A percentile compares a stretch with the other conserved stretches of the same genome.
Evolutionary conservation across 2,113 vertebrate species (phyloP).

Genomic region (Sprattus sprattus): DNA sequence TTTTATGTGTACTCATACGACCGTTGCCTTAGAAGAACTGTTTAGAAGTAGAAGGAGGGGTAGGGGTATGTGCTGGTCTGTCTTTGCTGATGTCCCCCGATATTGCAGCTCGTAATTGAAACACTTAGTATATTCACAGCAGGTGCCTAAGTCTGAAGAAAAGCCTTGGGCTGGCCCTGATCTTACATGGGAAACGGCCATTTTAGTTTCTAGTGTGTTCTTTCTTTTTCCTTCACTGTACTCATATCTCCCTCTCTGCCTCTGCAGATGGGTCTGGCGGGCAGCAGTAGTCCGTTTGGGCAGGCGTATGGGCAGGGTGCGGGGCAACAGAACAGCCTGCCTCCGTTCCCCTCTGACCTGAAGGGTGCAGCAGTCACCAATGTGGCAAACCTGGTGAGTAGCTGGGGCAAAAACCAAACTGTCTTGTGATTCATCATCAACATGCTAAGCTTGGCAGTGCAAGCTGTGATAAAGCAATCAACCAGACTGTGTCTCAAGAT

Average conservation of each 20-base stretch:
- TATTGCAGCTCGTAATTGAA: too few species aligned
- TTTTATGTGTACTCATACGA: too few species aligned
- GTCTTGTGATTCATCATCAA: too few species aligned
- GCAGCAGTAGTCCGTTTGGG: slow-evolving; percentile 84
- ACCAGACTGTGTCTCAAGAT: not conserved
- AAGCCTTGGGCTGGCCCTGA: too few species aligned
- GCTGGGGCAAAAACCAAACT: slow-evolving; percentile 51
- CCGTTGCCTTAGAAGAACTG: too few species aligned
- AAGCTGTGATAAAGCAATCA: not conserved
- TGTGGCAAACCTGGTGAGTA: slow-evolving; percentile 91
- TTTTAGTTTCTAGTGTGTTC: not conserved
- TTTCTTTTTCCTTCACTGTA: not conserved
- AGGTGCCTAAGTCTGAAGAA: too few species aligned
- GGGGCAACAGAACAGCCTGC: slow-evolving; percentile 88
- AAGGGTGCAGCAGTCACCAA: slow-evolving; percentile 82
- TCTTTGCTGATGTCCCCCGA: too few species aligned
- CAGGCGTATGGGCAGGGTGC: slow-evolving; percentile 85
- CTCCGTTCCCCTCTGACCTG: slow-evolving; percentile 86
- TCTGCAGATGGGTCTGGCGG: slow-evolving; percentile 84
- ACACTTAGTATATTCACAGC: too few species aligned
- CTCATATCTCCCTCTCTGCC: slow-evolving; percentile 2
- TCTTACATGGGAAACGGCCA: too few species aligned
- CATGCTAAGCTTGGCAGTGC: not conserved
- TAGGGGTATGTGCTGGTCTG: too few species aligned
- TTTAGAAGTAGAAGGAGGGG: too few species aligned